Evolutionary conservation across 2,797 vertebrate species (phyloP).

Genomic region (Sebastes goodei): DNA sequence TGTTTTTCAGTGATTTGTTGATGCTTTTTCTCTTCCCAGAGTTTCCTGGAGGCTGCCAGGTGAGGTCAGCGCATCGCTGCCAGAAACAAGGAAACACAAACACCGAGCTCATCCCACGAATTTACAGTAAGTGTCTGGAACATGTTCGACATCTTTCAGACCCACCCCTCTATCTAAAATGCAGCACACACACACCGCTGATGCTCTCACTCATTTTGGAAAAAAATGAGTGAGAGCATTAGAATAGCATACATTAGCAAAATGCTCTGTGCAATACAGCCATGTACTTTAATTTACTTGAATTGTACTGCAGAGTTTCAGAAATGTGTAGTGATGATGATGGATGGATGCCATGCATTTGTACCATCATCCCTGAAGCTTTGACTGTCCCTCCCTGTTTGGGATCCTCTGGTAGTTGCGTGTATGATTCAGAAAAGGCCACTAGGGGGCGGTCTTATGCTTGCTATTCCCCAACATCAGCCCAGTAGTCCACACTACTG

Average conservation of each 20-base stretch:
- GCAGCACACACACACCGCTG: not conserved
- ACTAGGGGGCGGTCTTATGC: constrained; percentile 43
- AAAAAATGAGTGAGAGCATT: not conserved
- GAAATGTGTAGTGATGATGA: not conserved
- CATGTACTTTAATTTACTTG: not conserved
- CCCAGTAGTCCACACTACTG: not conserved
- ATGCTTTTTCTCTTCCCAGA: constrained; percentile 19
- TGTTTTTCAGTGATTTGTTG: not conserved
- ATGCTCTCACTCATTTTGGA: not conserved
- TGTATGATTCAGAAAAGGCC: not conserved
- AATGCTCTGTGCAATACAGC: not conserved
- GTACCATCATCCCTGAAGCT: not conserved
- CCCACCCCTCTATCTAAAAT: not conserved
- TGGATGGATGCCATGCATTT: not conserved
- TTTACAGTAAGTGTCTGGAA: constrained; percentile 41
- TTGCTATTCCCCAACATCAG: not conserved
- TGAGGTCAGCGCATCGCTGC: constrained; percentile 6
- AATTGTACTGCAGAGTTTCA: not conserved
- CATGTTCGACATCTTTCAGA: not conserved
- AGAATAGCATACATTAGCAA: not conserved
- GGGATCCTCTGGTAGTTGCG: not conserved
- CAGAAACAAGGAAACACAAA: not conserved
- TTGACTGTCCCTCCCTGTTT: too few relatives aligned
- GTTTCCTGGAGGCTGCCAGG: constrained; percentile 6
- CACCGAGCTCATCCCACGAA: not conserved